phyloP scores from a whole-genome alignment of 2,888 invertebrate genomes.

The Limnephilus lunatus region DNA sequence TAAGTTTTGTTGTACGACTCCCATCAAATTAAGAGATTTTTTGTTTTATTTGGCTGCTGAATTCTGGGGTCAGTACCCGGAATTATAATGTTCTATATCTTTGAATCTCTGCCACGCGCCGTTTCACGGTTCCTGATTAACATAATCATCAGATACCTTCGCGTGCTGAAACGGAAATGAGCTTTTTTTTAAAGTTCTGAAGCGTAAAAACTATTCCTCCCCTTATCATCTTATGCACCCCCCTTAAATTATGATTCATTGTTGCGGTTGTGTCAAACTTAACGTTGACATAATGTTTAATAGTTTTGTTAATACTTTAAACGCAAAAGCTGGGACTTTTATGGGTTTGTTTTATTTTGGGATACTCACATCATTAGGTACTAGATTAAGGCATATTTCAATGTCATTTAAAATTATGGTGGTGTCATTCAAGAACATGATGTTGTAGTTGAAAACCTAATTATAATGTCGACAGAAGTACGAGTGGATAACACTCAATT shows the following conservation, averaged over 20 bases:
- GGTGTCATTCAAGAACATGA: neutral
- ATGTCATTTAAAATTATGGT: neutral
- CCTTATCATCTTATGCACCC: neutral
- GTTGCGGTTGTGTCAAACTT: neutral
- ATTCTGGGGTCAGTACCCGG: constrained; percentile 35
- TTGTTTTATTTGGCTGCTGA: neutral
- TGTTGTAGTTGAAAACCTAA: neutral
- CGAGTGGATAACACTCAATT: too few relatives aligned
- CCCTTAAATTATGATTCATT: constrained; percentile 22
- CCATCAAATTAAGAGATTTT: neutral
- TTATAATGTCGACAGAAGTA: neutral
- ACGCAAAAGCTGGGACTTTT: neutral
- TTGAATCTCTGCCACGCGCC: constrained; percentile 39
- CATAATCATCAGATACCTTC: constrained; percentile 38
- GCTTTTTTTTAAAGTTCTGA: constrained; percentile 4
- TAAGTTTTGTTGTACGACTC: neutral
- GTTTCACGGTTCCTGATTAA: constrained; percentile 40
- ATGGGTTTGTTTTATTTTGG: constrained; percentile 3
- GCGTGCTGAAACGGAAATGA: constrained; percentile 7
- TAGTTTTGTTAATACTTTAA: constrained; percentile 8
- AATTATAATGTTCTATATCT: neutral
- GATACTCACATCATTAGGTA: neutral
- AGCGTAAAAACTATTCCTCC: constrained; percentile 11
- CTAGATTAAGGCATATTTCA: neutral
- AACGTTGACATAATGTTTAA: constrained; percentile 12